Evolutionary conservation across 2,888 invertebrate species (phyloP).

Genomic region (Corythucha ciliata): DNA sequence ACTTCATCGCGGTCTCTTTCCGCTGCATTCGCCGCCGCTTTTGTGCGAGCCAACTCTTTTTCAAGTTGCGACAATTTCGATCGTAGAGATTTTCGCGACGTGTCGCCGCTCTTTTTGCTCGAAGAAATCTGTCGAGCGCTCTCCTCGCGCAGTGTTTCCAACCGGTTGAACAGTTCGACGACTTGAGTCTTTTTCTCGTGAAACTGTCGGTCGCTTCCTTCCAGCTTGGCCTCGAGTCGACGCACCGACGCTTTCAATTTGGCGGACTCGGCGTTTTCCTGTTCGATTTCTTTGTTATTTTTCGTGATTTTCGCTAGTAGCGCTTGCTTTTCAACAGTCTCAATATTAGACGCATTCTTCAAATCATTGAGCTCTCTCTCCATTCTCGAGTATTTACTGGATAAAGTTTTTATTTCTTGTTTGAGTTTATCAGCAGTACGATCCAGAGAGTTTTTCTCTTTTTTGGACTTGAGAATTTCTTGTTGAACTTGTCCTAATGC

Average conservation of each 20-base stretch:
- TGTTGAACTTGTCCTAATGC: constrained; percentile 9
- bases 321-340: constrained; percentile 5
- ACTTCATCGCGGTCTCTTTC: constrained; percentile 19
- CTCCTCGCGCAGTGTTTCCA: constrained; percentile 20
- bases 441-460: constrained; percentile 3
- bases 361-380: constrained; percentile 4
- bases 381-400: constrained; percentile 2
- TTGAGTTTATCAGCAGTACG: constrained; percentile 7
- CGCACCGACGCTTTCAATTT: constrained; percentile 14
- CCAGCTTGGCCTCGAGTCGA: constrained; percentile 14
- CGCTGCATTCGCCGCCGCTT: constrained; percentile 12
- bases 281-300: constrained; percentile 6
- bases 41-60: constrained; percentile 19
- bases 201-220: constrained; percentile 12
- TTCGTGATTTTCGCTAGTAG: constrained; percentile 2
- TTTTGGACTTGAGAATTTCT: constrained; percentile 4
- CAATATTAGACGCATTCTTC: background rate
- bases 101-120: constrained; percentile 4
- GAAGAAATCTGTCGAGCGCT: constrained; percentile 20
- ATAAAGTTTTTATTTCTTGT: constrained; percentile 10
- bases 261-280: constrained; percentile 4
- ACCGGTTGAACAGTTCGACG: constrained; percentile 4
- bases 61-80: constrained; percentile 10
- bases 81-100: constrained; percentile 9
- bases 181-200: constrained; percentile 10